Evolutionary conservation across 2,797 vertebrate species (phyloP).

Genomic region (Fratercula arctica): DNA sequence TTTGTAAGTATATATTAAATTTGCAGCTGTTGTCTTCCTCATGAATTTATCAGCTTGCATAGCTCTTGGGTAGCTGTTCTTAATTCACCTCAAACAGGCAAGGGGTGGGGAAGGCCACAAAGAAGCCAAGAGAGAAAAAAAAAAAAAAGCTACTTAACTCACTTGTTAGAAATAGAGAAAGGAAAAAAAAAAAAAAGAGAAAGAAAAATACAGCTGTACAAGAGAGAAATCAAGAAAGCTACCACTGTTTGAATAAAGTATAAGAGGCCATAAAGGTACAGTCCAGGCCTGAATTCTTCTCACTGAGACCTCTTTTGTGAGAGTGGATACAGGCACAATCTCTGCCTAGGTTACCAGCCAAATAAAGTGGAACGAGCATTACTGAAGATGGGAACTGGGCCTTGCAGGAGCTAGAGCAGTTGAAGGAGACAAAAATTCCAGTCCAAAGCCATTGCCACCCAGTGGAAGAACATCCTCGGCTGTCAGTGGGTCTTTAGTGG

Average conservation of each 20-base stretch:
- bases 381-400: neutral
- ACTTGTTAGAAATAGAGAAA: neutral
- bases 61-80: neutral
- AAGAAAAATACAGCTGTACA: neutral
- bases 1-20: neutral
- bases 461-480: fast-evolving
- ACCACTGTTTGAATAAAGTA: neutral
- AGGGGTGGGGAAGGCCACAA: neutral
- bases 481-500: neutral
- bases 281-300: neutral
- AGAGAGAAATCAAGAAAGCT: neutral
- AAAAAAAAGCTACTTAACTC: neutral
- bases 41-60: neutral
- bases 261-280: neutral
- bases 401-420: neutral
- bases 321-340: fast-evolving
- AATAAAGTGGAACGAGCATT: neutral
- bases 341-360: neutral
- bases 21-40: neutral
- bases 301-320: neutral
- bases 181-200: no score
- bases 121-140: neutral
- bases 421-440: neutral
- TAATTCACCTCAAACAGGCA: neutral
- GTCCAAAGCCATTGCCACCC: neutral